Evolutionary conservation across 2,888 invertebrate species (phyloP).

Genomic region (Abrostola tripartita): DNA sequence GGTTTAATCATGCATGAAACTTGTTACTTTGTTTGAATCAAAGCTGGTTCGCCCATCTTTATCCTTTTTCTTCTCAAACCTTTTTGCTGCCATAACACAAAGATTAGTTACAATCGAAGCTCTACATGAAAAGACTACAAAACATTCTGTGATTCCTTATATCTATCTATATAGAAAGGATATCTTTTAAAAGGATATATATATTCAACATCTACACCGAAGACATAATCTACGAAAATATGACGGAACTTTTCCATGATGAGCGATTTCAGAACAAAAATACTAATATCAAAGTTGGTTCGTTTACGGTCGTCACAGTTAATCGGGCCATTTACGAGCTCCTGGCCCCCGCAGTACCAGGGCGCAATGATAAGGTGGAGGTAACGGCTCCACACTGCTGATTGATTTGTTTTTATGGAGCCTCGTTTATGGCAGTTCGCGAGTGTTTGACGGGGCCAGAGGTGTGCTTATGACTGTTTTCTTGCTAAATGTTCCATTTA

Average conservation of each 20-base stretch:
- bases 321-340: constrained; percentile 76
- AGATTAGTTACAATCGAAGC: neutral
- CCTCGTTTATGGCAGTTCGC: constrained; percentile 52
- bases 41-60: neutral
- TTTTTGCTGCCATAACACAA: neutral
- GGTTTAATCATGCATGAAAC: constrained; percentile 15
- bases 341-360: constrained; percentile 41
- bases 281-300: constrained; percentile 54
- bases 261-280: constrained; percentile 27
- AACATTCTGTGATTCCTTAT: too few species aligned
- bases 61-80: neutral
- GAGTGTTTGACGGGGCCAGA: constrained; percentile 39
- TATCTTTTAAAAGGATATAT: neutral
- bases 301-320: constrained; percentile 69
- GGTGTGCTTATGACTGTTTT: constrained; percentile 49
- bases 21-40: too few species aligned
- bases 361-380: constrained; percentile 55
- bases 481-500: constrained; percentile 44
- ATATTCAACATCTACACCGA: neutral
- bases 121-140: too few species aligned
- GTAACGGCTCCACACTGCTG: constrained; percentile 65
- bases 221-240: constrained; percentile 12
- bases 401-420: constrained; percentile 72
- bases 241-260: constrained; percentile 19
- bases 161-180: too few species aligned